Evolutionary conservation across 2,113 vertebrate species (phyloP).

Genomic region (Paracanthobrama guichenoti): DNA sequence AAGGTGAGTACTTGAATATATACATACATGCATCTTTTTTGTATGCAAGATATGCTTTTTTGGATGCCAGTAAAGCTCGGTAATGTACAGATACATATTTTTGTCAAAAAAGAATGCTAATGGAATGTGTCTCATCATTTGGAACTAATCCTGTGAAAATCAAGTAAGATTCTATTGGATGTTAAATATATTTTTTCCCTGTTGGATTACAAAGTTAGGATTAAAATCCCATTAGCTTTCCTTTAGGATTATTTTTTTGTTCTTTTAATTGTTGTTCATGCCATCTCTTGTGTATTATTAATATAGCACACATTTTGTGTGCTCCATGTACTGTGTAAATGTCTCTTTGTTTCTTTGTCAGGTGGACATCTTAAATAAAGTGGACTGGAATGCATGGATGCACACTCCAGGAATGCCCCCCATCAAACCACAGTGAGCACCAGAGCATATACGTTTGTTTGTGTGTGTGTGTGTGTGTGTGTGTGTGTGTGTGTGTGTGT

Average conservation of each 20-base stretch:
- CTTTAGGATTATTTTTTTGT: too few species aligned
- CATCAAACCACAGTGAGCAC: conserved; percentile 83
- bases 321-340: not conserved
- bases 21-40: not conserved
- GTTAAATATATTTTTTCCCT: too few species aligned
- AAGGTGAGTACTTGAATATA: conserved; percentile 76
- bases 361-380: conserved; percentile 88
- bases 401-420: conserved; percentile 92
- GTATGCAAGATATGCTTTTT: not conserved
- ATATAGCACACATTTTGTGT: too few species aligned
- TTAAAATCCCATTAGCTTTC: too few species aligned
- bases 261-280: too few species aligned
- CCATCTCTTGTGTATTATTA: too few species aligned
- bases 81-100: not conserved
- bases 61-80: too few species aligned
- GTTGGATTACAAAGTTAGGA: too few species aligned
- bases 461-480: not conserved
- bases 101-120: not conserved
- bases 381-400: conserved; percentile 95
- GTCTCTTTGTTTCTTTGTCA: conserved; percentile 61
- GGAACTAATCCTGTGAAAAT: not conserved
- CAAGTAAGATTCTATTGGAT: not conserved
- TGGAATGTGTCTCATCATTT: not conserved
- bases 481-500: not conserved
- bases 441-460: not conserved